phyloP scores from a whole-genome alignment of 2,797 vertebrate genomes.

The Onychomys torridus region DNA sequence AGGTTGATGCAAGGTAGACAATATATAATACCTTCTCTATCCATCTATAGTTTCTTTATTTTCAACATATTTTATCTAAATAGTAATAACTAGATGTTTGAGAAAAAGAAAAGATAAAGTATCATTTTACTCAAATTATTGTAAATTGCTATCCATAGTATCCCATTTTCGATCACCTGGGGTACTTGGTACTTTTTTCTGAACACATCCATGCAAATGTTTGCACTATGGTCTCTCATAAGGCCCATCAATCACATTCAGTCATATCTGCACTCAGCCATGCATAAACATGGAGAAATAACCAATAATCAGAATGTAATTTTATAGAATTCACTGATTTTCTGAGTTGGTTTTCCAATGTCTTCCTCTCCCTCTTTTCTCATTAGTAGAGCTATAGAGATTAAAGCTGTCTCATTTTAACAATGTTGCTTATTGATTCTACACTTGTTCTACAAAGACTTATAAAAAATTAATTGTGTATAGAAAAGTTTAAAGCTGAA shows the following conservation, averaged over 20 bases:
- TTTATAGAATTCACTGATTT: slow-evolving; percentile 45
- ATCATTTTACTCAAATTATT: neutral
- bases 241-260: slow-evolving; percentile 24
- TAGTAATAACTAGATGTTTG: neutral
- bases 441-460: slow-evolving; percentile 64
- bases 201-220: slow-evolving; percentile 29
- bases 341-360: slow-evolving; percentile 48
- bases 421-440: slow-evolving; percentile 63
- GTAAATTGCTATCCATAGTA: neutral
- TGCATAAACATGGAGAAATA: slow-evolving; percentile 18
- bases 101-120: neutral
- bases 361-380: slow-evolving; percentile 52
- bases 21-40: neutral
- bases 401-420: slow-evolving; percentile 61
- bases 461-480: slow-evolving; percentile 38
- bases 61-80: neutral
- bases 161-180: slow-evolving; percentile 53
- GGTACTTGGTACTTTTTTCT: neutral
- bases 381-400: slow-evolving; percentile 46
- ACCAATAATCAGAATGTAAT: slow-evolving; percentile 33
- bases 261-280: slow-evolving; percentile 42
- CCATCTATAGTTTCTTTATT: slow-evolving; percentile 40
- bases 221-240: neutral
- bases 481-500: slow-evolving; percentile 34
- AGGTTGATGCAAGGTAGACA: neutral